A percentile compares a stretch with the other conserved stretches of the same genome.
These are phyloP conservation scores for Brachypodius melanocephalos DNA, from an alignment of 2,113 vertebrate species.

Conservation along the genomic window DNA sequence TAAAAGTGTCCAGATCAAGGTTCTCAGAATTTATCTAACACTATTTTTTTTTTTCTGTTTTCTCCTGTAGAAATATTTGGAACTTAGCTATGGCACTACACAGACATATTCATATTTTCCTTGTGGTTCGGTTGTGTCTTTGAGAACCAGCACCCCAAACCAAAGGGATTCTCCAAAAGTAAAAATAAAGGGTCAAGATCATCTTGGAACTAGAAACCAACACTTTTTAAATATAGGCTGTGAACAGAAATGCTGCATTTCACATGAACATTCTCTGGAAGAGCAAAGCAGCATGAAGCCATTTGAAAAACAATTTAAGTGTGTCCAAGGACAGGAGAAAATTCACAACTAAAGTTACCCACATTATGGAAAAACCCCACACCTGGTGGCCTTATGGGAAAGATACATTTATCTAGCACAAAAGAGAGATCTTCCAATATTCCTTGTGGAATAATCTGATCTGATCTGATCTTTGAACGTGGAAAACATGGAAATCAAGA, in stretches of 20 bases:
- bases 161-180: neutral
- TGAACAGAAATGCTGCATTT: neutral
- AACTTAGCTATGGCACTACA: neutral
- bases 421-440: neutral
- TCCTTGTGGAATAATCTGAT: neutral
- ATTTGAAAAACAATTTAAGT: neutral
- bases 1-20: neutral
- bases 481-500: neutral
- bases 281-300: neutral
- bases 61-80: neutral
- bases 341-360: neutral
- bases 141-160: neutral
- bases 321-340: neutral
- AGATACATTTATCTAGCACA: too few relatives aligned
- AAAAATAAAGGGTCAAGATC: neutral
- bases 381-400: neutral
- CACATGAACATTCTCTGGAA: neutral
- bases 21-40: neutral
- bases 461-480: neutral
- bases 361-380: neutral
- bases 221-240: neutral
- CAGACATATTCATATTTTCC: neutral
- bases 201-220: neutral
- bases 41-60: neutral
- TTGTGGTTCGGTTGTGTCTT: neutral